Evolutionary conservation across 30 jellyfish, hydroid and myxozoan genomes (phyloP).

Genomic region (Calvadosia cruxmelitensis): DNA sequence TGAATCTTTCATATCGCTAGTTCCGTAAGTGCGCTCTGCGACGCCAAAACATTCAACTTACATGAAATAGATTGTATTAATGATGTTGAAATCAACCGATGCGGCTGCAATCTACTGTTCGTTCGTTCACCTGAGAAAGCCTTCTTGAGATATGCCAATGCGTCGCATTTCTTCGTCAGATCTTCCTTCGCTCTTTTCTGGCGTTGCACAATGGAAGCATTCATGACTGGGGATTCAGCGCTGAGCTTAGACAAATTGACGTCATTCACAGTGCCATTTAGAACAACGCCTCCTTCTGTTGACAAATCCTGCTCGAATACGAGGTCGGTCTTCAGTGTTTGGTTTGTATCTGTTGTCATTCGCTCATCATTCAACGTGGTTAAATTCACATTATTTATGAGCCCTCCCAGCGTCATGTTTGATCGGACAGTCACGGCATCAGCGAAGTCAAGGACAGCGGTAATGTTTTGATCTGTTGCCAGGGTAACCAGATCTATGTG

Average conservation of each 20-base stretch:
- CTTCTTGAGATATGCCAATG: not conserved
- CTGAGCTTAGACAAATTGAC: not conserved
- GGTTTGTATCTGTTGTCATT: conserved; percentile 28
- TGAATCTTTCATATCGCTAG: no score
- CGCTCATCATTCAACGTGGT: conserved; percentile 16
- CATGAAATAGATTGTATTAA: no score
- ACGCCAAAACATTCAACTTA: no score
- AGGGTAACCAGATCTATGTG: not conserved
- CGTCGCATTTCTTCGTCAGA: not conserved
- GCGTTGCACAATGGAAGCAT: not conserved
- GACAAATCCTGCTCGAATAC: not conserved
- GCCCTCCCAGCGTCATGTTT: conserved; percentile 3
- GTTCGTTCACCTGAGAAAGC: not conserved
- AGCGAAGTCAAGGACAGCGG: not conserved
- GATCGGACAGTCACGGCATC: not conserved
- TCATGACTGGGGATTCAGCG: not conserved
- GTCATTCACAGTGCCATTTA: not conserved
- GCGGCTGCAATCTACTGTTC: no score
- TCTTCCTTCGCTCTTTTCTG: not conserved
- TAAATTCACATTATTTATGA: conserved; percentile 18
- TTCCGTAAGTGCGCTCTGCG: no score
- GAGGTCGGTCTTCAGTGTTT: conserved; percentile 28
- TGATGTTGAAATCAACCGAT: no score
- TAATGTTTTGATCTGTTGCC: not conserved
- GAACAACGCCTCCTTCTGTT: not conserved